Conservation (phyloP, 2,888 invertebrate genomes). For the Melinopterus prodromus region DNA sequence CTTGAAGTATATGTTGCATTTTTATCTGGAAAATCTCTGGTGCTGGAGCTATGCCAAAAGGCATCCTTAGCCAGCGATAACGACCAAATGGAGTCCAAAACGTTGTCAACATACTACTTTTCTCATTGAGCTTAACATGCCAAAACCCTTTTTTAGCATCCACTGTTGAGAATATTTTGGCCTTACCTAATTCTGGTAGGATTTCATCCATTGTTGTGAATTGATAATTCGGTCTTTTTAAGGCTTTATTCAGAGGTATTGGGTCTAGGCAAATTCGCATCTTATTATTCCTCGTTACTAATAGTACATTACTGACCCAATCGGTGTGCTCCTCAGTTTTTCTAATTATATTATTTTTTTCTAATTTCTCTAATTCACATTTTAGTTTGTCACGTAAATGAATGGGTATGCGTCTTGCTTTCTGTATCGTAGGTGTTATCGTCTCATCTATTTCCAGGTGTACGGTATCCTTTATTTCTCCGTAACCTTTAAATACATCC, state of each 20-base stretch:
- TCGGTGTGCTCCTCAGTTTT: background rate
- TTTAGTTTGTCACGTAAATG: slow-evolving; percentile 27
- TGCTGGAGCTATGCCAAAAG: slow-evolving; percentile 29
- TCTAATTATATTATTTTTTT: slow-evolving; percentile 21
- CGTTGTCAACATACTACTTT: slow-evolving; percentile 26
- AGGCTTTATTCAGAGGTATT: slow-evolving; percentile 17
- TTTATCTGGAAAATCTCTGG: slow-evolving; percentile 34
- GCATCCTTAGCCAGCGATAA: slow-evolving; percentile 25
- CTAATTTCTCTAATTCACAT: slow-evolving; percentile 22
- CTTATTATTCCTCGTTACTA: slow-evolving; percentile 18
- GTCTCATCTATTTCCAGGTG: too few relatives aligned
- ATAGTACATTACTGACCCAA: slow-evolving; percentile 28
- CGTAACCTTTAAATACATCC: slow-evolving; percentile 31
- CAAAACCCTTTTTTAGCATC: slow-evolving; percentile 42
- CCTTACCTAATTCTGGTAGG: slow-evolving; percentile 31
- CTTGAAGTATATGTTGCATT: slow-evolving; percentile 31
- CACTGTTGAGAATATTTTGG: slow-evolving; percentile 37
- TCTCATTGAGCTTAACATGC: slow-evolving; percentile 30
- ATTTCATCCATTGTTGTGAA: slow-evolving; percentile 26
- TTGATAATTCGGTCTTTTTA: slow-evolving; percentile 22
- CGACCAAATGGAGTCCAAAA: slow-evolving; percentile 31
- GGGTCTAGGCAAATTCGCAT: slow-evolving; percentile 27
- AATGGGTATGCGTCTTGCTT: slow-evolving; percentile 29
- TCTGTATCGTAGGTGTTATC: slow-evolving; percentile 19
- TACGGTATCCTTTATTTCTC: too few relatives aligned